These are phyloP conservation scores for Huso huso DNA, from an alignment of 2,797 vertebrate species.

Conservation along the genomic window DNA sequence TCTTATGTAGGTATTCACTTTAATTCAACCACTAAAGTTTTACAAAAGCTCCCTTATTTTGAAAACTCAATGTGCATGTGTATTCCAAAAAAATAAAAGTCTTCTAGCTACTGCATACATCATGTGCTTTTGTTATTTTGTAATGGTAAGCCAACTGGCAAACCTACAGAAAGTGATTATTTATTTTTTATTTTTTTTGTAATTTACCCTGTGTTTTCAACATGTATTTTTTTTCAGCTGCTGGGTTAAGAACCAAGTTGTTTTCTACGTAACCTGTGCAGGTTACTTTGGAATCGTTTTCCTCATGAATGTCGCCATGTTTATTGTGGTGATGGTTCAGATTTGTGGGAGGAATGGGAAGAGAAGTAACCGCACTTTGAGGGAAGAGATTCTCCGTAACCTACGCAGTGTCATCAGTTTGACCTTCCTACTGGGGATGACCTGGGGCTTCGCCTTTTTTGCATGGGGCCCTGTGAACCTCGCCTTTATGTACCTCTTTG, in stretches of 20 bases:
- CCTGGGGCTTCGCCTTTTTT: constrained; percentile 95
- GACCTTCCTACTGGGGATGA: constrained; percentile 93
- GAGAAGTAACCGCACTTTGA: constrained; percentile 77
- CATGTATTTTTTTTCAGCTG: constrained; percentile 56
- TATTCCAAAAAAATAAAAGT: too few relatives aligned
- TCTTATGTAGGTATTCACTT: too few relatives aligned
- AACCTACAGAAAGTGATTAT: too few relatives aligned
- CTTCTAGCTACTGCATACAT: too few relatives aligned
- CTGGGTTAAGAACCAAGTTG: constrained; percentile 67
- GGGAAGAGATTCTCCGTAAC: constrained; percentile 83
- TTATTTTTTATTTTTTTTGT: too few relatives aligned
- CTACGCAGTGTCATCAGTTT: constrained; percentile 87
- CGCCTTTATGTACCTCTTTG: constrained; percentile 84
- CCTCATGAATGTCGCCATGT: constrained; percentile 91
- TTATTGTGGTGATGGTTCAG: constrained; percentile 93
- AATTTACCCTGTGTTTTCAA: too few relatives aligned
- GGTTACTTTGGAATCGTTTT: constrained; percentile 88
- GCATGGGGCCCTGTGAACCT: constrained; percentile 81
- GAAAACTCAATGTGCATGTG: too few relatives aligned
- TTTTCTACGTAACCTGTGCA: constrained; percentile 82
- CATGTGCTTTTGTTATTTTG: too few relatives aligned
- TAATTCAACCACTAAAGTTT: too few relatives aligned
- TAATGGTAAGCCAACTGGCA: too few relatives aligned
- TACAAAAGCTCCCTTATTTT: too few relatives aligned
- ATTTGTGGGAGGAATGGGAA: constrained; percentile 94